Percentiles rank a stretch among this genome's conserved stretches.
These are phyloP conservation scores for Chrysochloris asiatica DNA, from an alignment of 2,113 vertebrate genomes.

Conservation along the genomic window DNA sequence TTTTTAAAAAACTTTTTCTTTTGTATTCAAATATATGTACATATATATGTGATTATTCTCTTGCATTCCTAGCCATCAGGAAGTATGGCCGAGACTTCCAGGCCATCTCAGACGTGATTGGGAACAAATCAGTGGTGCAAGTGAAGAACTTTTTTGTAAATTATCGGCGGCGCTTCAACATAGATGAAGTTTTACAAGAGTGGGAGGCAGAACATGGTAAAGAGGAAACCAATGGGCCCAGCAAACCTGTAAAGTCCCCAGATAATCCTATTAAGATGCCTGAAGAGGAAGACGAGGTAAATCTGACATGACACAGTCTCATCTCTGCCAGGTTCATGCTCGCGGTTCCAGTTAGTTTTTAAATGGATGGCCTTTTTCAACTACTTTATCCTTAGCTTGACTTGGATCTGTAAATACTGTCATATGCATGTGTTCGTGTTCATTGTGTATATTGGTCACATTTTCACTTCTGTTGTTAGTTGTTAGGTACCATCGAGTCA, in stretches of 20 bases:
- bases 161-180: slow-evolving; percentile 97
- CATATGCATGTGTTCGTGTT: not conserved
- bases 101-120: slow-evolving; percentile 98
- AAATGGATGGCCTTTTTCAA: not conserved
- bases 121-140: slow-evolving; percentile 98
- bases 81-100: slow-evolving; percentile 97
- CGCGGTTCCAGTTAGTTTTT: not conserved
- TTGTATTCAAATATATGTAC: not conserved
- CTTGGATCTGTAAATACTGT: not conserved
- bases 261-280: slow-evolving; percentile 87
- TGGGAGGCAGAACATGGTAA: slow-evolving; percentile 97
- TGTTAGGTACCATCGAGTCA: no score
- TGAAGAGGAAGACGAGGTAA: slow-evolving; percentile 91
- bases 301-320: slow-evolving; percentile 33
- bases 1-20: not conserved
- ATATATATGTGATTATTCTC: no score
- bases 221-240: slow-evolving; percentile 87
- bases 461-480: no score
- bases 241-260: slow-evolving; percentile 88
- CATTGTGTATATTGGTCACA: no score
- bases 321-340: not conserved
- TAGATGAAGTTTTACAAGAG: slow-evolving; percentile 97
- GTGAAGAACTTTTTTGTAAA: slow-evolving; percentile 99
- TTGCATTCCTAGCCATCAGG: slow-evolving; percentile 90
- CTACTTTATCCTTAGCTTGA: not conserved